Base-by-base conservation (phyloP, 1,140 invertebrate genomes). In the Drosophila ohnishii region DNA sequence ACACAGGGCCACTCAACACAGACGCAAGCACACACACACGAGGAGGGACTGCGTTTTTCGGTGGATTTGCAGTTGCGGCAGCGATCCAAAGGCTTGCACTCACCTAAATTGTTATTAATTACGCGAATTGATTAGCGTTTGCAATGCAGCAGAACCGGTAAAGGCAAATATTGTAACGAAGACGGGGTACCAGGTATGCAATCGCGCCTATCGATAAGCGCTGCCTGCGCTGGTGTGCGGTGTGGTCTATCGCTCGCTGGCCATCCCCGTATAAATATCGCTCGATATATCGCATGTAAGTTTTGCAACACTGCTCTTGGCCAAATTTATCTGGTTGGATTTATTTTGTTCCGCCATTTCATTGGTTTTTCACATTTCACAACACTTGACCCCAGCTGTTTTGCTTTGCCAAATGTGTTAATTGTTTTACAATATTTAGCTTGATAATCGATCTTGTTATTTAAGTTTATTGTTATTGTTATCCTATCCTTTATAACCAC, bases 121-220 rank as follows among this genome's bases (percentile, higher is more conserved):
- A 73, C 70, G 48, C 70, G 48, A 47, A 55, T 74, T 73, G 34
- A 73, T 73, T 47, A 25, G 47, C 45, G 40, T 73, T 73, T 73
- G 57, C 69, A 73, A 61, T 61, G 57, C 57, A 73, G 69, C 70
- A 61, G 58, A 73, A 73, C 70, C 70, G 70, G 70, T 73, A 73
- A 73, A 73, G 70, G 70, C 70, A 73, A 73, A 73, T 73, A 73
- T 73, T 73, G 69, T 62, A 73, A 51, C 51, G 64, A 71, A 72
- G 66, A 71, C 53, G 66, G 51, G 44, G 32, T 22, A 35, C 35
- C 69, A 72, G 69, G 69, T 71, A 71, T 72, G 69, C 53, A 71
- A 71, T 71, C 44, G 53, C 51, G 44, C 37, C 37, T 59, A 72
- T 72, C 69, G 67, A 71, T 71, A 35, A 44, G 28, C 30, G 22